phyloP scores from a whole-genome alignment of 1,140 invertebrate species.

The Tetramorium parvispinum region DNA sequence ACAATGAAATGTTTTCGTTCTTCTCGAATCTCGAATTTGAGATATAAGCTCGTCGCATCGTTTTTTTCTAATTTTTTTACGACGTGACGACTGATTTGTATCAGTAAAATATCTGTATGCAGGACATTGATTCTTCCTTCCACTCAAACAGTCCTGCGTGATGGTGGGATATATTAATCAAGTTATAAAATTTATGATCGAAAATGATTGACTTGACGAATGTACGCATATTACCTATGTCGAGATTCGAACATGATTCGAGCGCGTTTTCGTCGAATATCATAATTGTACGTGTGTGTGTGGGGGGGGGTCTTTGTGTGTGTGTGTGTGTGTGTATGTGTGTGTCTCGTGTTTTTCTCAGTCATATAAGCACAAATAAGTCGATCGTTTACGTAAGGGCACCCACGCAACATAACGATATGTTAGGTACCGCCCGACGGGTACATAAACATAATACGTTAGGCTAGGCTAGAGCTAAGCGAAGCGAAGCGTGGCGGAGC shows the following conservation, averaged over 20 bases:
- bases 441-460: background rate
- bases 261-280: background rate
- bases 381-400: conserved; percentile 36
- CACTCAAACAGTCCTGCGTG: no score
- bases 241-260: background rate
- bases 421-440: background rate
- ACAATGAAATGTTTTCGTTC: background rate
- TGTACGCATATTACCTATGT: no score
- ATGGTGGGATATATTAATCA: no score
- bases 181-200: no score
- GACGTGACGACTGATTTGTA: no score
- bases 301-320: no score
- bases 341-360: background rate
- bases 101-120: no score
- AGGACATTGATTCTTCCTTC: no score
- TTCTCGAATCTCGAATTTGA: background rate
- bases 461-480: background rate
- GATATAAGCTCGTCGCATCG: background rate
- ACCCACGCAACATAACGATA: conserved; percentile 9
- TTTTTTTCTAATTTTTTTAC: background rate
- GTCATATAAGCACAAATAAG: background rate
- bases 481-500: background rate
- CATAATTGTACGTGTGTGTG: background rate
- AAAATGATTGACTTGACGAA: no score
- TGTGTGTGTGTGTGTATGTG: no score